phyloP scores from a whole-genome alignment of 1,140 invertebrate species.

The Euwallacea similis region DNA sequence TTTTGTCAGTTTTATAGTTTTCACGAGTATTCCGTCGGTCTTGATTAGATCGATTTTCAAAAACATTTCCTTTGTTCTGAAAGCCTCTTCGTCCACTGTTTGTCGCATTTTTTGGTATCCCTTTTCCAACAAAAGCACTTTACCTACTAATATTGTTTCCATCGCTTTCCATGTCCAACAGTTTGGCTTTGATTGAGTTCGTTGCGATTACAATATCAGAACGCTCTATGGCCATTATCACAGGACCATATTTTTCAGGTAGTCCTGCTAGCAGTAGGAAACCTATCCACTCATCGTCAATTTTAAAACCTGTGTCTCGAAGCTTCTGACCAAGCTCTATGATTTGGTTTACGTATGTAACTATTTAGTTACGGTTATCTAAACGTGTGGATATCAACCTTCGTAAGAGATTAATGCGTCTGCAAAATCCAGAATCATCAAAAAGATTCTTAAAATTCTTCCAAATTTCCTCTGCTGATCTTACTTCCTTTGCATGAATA shows the following conservation, averaged over 20 bases:
- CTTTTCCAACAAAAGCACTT: too few species aligned
- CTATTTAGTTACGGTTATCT: constrained; percentile 39
- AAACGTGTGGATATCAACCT: constrained; percentile 38
- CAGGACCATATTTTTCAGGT: constrained; percentile 39
- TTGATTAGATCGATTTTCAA: too few species aligned
- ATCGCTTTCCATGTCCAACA: constrained; percentile 29
- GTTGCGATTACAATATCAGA: constrained; percentile 33
- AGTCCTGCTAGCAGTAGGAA: constrained; percentile 45
- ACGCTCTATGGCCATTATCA: constrained; percentile 35
- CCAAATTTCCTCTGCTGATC: too few species aligned
- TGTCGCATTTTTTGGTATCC: too few species aligned
- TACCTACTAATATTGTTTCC: not conserved
- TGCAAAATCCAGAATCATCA: constrained; percentile 31
- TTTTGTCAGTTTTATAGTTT: too few species aligned
- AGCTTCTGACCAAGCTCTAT: constrained; percentile 39
- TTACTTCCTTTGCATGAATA: too few species aligned
- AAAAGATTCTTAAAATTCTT: constrained; percentile 30
- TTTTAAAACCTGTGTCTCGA: constrained; percentile 40
- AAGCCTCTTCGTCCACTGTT: too few species aligned
- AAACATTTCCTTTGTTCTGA: too few species aligned
- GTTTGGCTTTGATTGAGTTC: constrained; percentile 34
- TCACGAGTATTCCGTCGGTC: too few species aligned
- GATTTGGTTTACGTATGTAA: constrained; percentile 38
- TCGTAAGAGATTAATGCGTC: constrained; percentile 36
- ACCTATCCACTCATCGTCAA: constrained; percentile 36